Conservation (phyloP, 2,113 vertebrate genomes). For the Halcyon senegalensis region DNA sequence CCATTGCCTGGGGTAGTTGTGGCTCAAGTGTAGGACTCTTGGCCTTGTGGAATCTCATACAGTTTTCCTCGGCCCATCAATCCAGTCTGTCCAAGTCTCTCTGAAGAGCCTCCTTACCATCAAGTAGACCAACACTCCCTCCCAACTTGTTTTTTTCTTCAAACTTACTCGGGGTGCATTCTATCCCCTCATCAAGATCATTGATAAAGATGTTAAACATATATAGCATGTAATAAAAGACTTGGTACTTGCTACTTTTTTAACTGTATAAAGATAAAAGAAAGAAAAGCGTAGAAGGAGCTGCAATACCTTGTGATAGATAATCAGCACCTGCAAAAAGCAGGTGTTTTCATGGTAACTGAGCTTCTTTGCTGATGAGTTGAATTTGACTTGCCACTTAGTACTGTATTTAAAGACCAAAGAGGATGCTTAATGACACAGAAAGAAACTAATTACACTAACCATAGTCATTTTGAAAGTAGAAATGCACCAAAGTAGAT, state of each 20-base stretch:
- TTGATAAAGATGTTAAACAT: too few species aligned
- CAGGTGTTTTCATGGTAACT: neutral
- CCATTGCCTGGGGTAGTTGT: too few species aligned
- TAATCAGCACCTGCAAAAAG: neutral
- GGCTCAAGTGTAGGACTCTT: too few species aligned
- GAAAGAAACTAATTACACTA: neutral
- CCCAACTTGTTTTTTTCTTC: too few species aligned
- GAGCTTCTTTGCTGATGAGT: neutral
- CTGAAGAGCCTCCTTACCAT: too few species aligned
- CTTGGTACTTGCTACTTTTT: neutral
- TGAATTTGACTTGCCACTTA: neutral
- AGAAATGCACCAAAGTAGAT: neutral
- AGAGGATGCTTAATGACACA: neutral
- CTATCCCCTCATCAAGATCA: too few species aligned
- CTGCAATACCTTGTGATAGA: neutral
- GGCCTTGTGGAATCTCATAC: too few species aligned
- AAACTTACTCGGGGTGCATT: too few species aligned
- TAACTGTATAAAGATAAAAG: neutral
- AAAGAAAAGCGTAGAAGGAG: neutral
- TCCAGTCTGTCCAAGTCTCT: too few species aligned
- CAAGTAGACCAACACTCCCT: too few species aligned
- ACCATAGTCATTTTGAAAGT: neutral
- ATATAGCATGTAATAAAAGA: neutral
- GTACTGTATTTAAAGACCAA: neutral
- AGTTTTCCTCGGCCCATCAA: too few species aligned